Evolutionary conservation across 2,888 invertebrate genomes (phyloP).

Genomic region (Philonicus albiceps): DNA sequence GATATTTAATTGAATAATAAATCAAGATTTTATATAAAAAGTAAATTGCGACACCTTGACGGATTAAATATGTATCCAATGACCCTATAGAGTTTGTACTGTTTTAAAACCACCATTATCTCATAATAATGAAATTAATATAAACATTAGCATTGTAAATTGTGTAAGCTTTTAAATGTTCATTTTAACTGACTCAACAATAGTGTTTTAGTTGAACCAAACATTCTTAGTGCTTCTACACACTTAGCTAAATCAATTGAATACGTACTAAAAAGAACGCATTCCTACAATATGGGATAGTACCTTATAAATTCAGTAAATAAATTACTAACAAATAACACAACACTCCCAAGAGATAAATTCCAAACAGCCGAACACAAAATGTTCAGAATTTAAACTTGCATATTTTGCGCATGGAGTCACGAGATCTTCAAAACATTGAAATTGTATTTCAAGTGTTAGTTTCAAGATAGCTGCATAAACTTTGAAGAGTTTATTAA

Average conservation of each 20-base stretch:
- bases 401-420: too few species aligned
- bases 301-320: too few species aligned
- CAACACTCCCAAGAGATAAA: too few species aligned
- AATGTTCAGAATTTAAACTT: too few species aligned
- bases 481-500: too few species aligned
- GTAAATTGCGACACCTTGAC: background rate
- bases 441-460: too few species aligned
- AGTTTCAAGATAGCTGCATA: too few species aligned
- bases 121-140: background rate
- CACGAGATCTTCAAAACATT: too few species aligned
- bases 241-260: background rate
- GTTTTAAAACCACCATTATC: background rate
- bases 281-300: too few species aligned
- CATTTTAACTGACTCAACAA: background rate
- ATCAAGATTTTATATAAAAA: background rate
- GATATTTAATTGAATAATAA: background rate
- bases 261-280: too few species aligned
- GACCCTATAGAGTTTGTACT: background rate
- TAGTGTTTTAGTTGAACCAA: background rate
- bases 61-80: background rate
- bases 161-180: background rate
- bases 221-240: background rate
- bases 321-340: too few species aligned
- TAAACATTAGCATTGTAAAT: background rate
- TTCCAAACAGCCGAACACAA: too few species aligned